Evolutionary conservation across 2,113 vertebrate species (phyloP).

Genomic region (Apaloderma vittatum): DNA sequence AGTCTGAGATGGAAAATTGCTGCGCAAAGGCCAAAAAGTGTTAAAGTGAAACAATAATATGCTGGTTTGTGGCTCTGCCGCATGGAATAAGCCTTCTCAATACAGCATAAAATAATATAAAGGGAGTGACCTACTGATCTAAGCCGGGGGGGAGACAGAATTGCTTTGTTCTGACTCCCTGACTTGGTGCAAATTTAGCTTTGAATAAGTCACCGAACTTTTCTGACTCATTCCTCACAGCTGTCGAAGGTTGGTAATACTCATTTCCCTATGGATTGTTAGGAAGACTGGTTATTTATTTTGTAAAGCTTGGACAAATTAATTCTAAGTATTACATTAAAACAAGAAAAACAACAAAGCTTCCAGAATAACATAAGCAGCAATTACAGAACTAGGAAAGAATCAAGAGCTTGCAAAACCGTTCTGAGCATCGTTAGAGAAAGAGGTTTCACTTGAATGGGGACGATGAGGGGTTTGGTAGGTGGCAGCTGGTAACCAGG

Average conservation of each 20-base stretch:
- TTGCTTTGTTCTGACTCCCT: neutral
- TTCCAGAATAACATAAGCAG: neutral
- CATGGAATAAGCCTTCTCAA: neutral
- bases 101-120: neutral
- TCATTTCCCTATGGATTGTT: neutral
- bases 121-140: conserved; percentile 28
- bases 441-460: neutral
- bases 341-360: neutral
- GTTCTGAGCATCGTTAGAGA: neutral
- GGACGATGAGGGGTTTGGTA: neutral
- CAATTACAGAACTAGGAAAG: neutral
- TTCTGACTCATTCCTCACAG: conserved; percentile 16
- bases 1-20: conserved; percentile 45
- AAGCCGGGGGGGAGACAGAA: neutral
- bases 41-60: neutral
- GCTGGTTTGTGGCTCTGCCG: neutral
- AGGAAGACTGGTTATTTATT: neutral
- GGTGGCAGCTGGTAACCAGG: conserved; percentile 9
- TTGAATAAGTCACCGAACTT: neutral
- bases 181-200: neutral
- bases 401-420: neutral
- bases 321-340: neutral
- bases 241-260: neutral
- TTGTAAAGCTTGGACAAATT: neutral
- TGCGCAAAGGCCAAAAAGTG: conserved; percentile 26